phyloP scores from a whole-genome alignment of 2,797 vertebrate genomes.

The Furcifer pardalis region DNA sequence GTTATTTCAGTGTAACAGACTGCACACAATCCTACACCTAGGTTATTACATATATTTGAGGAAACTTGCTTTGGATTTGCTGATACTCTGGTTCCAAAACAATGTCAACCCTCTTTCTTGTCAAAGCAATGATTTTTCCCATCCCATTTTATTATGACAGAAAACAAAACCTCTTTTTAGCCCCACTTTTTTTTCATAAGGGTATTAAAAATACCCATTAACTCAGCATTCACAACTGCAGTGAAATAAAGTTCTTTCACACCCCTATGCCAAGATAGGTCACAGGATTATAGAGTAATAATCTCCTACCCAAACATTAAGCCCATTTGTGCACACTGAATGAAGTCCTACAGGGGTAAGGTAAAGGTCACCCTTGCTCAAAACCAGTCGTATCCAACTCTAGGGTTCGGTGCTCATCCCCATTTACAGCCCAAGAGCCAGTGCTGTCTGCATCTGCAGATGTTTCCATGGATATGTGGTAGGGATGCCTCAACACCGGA shows the following conservation, averaged over 20 bases:
- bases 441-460: no score
- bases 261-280: neutral
- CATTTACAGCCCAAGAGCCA: no score
- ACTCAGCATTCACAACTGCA: neutral
- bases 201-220: neutral
- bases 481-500: no score
- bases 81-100: neutral
- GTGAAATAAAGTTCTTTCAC: neutral
- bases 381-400: no score
- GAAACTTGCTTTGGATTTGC: neutral
- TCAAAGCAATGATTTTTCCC: neutral
- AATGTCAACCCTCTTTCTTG: neutral
- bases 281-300: neutral
- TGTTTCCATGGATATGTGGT: no score
- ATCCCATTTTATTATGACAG: no score
- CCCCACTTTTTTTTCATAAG: neutral
- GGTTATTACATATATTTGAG: neutral
- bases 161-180: no score
- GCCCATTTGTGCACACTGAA: neutral
- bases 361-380: no score
- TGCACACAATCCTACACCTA: neutral
- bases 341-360: neutral
- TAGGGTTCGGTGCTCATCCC: no score
- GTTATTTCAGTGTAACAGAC: neutral
- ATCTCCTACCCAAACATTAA: neutral